These are phyloP conservation scores for Acromyrmex heyeri DNA, from an alignment of 1,140 invertebrate species.

Conservation along the genomic window DNA sequence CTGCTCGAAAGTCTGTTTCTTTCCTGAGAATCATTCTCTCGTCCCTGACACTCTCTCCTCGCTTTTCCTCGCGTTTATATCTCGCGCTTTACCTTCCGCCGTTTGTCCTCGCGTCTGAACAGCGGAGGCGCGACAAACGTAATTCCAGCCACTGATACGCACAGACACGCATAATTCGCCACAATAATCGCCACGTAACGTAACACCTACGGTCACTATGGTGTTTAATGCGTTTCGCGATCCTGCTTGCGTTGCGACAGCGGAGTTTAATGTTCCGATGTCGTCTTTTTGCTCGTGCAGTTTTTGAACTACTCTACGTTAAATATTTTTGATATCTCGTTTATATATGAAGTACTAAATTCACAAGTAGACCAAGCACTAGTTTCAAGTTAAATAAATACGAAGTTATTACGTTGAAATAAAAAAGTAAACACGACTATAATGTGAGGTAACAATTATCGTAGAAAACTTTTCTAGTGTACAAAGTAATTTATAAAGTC, in stretches of 20 bases:
- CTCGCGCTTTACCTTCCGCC: background rate
- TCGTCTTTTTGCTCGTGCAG: background rate
- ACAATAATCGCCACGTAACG: conserved; percentile 22
- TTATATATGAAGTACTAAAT: background rate
- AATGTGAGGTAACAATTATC: background rate
- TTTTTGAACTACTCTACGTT: background rate
- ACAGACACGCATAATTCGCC: conserved; percentile 15
- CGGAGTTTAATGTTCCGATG: background rate
- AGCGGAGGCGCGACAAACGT: conserved; percentile 10
- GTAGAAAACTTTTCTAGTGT: background rate
- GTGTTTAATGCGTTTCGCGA: conserved; percentile 9
- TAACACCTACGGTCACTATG: background rate
- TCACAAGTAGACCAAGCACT: background rate
- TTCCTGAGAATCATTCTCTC: background rate
- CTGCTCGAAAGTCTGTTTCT: conserved; percentile 17
- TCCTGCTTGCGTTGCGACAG: background rate
- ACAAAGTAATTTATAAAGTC: background rate
- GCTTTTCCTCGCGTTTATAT: conserved; percentile 6
- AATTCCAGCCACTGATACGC: background rate
- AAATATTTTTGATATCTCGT: background rate
- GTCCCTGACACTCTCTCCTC: background rate
- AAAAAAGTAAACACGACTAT: background rate
- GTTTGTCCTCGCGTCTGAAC: background rate
- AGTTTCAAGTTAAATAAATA: background rate
- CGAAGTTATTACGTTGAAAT: background rate